phyloP scores from a whole-genome alignment of 2,113 vertebrate genomes.

The Ictidomys tridecemlineatus region DNA sequence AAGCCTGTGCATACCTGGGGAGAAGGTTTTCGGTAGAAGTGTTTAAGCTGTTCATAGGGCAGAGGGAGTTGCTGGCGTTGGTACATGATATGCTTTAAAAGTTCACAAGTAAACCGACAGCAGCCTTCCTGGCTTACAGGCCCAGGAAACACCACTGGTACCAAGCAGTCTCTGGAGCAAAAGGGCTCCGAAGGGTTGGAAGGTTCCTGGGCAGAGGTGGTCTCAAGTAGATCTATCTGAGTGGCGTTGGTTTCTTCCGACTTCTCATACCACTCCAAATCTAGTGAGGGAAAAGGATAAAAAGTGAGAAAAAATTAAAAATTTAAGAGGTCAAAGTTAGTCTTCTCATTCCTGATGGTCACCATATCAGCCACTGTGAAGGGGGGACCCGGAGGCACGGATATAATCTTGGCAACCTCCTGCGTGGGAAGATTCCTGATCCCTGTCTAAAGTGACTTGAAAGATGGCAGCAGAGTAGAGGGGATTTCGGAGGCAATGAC shows the following conservation, averaged over 20 bases:
- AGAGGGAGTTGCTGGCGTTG: slow-evolving; percentile 97
- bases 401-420: neutral
- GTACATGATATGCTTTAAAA: slow-evolving; percentile 95
- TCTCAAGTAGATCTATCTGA: slow-evolving; percentile 57
- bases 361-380: neutral
- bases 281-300: slow-evolving; percentile 14
- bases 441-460: neutral
- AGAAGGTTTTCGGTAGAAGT: slow-evolving; percentile 89
- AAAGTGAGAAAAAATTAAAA: neutral
- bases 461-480: no score
- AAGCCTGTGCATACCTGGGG: slow-evolving; percentile 56
- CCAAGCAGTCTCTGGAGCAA: slow-evolving; percentile 83
- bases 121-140: slow-evolving; percentile 92
- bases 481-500: neutral
- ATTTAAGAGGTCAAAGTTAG: neutral
- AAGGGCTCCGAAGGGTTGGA: slow-evolving; percentile 32
- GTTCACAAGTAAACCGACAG: slow-evolving; percentile 94
- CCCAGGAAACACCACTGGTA: slow-evolving; percentile 93
- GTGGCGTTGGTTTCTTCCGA: slow-evolving; percentile 57
- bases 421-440: neutral
- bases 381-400: neutral
- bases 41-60: slow-evolving; percentile 95
- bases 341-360: neutral
- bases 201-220: slow-evolving; percentile 33
- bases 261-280: slow-evolving; percentile 74